These are phyloP conservation scores for Barnardius zonarius DNA, from an alignment of 2,113 vertebrate species.

Conservation along the genomic window DNA sequence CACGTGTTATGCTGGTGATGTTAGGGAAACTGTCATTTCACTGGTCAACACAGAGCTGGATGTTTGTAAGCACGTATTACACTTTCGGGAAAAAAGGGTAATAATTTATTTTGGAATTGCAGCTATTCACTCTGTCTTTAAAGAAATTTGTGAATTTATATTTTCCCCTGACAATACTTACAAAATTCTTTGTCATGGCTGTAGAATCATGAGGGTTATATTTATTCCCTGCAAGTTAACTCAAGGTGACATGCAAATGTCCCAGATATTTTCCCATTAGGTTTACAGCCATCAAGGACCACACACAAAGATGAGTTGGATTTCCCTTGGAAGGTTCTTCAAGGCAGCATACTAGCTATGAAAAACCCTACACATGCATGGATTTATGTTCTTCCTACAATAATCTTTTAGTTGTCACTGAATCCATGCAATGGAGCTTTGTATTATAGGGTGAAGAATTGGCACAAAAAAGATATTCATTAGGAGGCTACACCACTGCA, in stretches of 20 bases:
- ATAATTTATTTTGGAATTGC: neutral
- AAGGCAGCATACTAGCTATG: neutral
- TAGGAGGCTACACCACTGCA: neutral
- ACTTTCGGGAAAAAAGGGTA: neutral
- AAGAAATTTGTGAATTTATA: neutral
- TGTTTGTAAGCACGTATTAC: neutral
- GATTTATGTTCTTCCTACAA: neutral
- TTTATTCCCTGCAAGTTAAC: neutral
- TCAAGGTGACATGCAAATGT: neutral
- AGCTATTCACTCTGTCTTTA: neutral
- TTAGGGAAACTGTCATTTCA: neutral
- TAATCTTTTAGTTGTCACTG: neutral
- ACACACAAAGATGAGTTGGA: neutral
- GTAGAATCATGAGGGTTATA: neutral
- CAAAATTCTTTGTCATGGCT: neutral
- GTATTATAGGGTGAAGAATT: neutral
- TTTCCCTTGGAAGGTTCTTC: neutral
- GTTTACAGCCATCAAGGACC: neutral
- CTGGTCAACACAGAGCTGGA: neutral
- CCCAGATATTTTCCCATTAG: neutral
- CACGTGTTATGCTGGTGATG: neutral
- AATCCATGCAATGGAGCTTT: neutral
- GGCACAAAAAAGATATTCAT: neutral
- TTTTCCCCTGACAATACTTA: neutral
- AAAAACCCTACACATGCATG: neutral